These are phyloP conservation scores for Xiphydria camelus DNA, from an alignment of 2,888 invertebrate species.

Conservation along the genomic window DNA sequence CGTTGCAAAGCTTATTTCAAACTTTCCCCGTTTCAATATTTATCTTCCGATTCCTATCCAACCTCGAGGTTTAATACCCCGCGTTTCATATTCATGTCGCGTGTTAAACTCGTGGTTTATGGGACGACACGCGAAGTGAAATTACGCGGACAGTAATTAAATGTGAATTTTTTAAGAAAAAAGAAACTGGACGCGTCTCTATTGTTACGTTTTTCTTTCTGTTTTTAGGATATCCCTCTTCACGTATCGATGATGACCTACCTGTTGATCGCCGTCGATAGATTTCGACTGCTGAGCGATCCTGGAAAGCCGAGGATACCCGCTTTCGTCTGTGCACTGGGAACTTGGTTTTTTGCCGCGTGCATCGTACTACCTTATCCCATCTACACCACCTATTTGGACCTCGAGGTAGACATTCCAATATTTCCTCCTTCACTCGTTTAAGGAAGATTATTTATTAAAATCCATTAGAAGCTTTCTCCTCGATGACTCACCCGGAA, in stretches of 20 bases:
- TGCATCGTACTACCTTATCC: conserved; percentile 75
- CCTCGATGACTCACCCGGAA: not conserved
- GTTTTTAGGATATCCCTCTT: conserved; percentile 67
- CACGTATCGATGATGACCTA: conserved; percentile 74
- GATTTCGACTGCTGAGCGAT: conserved; percentile 68
- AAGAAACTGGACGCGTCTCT: no score
- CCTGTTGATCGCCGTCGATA: conserved; percentile 65
- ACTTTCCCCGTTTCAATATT: no score
- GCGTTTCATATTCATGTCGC: no score
- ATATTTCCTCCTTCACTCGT: no score
- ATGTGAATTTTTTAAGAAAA: no score
- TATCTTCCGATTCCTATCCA: no score
- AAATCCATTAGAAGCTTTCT: not conserved
- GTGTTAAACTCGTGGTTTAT: no score
- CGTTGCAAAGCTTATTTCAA: no score
- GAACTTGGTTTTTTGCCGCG: conserved; percentile 72
- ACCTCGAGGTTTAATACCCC: no score
- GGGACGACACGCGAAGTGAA: no score
- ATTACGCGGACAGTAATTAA: no score
- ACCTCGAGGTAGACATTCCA: conserved; percentile 68
- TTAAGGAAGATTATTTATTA: not conserved
- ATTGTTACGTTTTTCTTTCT: no score
- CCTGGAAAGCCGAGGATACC: conserved; percentile 69
- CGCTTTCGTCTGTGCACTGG: conserved; percentile 69
- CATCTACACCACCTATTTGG: conserved; percentile 72